Evolutionary conservation across 2,888 invertebrate species (phyloP).

Genomic region (Pardosa pseudoannulata): DNA sequence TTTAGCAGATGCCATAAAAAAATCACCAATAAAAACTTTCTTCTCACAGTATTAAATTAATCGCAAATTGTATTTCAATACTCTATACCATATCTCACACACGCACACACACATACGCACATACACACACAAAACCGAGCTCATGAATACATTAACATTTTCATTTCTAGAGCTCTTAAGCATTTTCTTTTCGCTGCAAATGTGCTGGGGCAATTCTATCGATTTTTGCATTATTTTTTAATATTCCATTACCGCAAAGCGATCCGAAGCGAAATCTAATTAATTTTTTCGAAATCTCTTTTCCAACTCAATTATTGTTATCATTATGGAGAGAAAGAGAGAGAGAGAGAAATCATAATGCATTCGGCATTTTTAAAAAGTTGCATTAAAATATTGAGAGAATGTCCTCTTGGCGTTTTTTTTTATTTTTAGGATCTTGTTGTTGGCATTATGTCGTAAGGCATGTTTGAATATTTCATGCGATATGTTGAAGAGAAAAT

Average conservation of each 20-base stretch:
- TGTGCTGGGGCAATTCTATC: background rate
- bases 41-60: background rate
- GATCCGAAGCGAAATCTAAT: constrained; percentile 7
- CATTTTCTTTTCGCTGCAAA: background rate
- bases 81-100: background rate
- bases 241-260: constrained; percentile 19
- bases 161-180: constrained; percentile 9
- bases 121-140: too few species aligned
- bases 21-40: background rate
- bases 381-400: background rate
- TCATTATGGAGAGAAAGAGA: constrained; percentile 3
- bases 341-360: too few species aligned
- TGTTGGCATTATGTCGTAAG: too few species aligned
- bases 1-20: too few species aligned
- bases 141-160: constrained; percentile 19
- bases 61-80: constrained; percentile 6
- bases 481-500: background rate
- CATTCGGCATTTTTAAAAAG: constrained; percentile 6
- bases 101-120: too few species aligned
- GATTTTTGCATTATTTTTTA: constrained; percentile 4
- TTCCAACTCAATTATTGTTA: constrained; percentile 19
- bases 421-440: too few species aligned
- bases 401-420: background rate
- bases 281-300: constrained; percentile 13
- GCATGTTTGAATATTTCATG: background rate